Evolutionary conservation across 2,888 invertebrate genomes (phyloP).

Genomic region (Bursaphelenchus okinawaensis): DNA sequence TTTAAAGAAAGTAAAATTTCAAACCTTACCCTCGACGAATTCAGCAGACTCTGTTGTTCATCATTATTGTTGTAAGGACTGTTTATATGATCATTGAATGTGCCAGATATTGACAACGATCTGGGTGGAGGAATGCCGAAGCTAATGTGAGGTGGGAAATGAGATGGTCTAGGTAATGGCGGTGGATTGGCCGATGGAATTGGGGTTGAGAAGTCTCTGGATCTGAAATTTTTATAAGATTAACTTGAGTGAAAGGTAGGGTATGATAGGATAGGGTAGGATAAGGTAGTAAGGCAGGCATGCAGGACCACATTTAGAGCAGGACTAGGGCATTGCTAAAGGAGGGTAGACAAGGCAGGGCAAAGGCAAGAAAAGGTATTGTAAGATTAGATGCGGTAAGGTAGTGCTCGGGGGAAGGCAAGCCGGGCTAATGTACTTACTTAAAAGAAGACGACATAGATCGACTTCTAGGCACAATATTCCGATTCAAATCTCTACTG

Average conservation of each 20-base stretch:
- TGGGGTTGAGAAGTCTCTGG: slow-evolving; percentile 9
- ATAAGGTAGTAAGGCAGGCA: too few relatives aligned
- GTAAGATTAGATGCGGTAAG: too few relatives aligned
- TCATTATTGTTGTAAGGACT: not conserved
- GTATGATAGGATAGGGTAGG: too few relatives aligned
- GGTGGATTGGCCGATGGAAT: slow-evolving; percentile 13
- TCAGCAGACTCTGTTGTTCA: not conserved
- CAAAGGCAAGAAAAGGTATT: too few relatives aligned
- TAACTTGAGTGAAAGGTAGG: too few relatives aligned
- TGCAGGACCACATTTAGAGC: too few relatives aligned
- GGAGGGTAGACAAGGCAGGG: too few relatives aligned
- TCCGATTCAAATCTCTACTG: slow-evolving; percentile 2
- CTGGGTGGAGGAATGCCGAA: slow-evolving; percentile 17
- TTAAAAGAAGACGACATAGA: slow-evolving; percentile 10
- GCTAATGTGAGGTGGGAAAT: not conserved
- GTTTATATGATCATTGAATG: slow-evolving; percentile 6
- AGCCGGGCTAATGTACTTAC: not conserved
- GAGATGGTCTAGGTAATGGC: slow-evolving; percentile 18
- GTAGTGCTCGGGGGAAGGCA: too few relatives aligned
- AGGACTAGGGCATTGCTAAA: too few relatives aligned
- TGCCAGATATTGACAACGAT: slow-evolving; percentile 34
- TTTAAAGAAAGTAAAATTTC: not conserved
- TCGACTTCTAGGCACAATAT: slow-evolving; percentile 9
- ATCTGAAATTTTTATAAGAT: too few relatives aligned
- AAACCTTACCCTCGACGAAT: not conserved